These are phyloP conservation scores for Cacatua alba DNA, from an alignment of 2,113 vertebrate species.

Conservation along the genomic window DNA sequence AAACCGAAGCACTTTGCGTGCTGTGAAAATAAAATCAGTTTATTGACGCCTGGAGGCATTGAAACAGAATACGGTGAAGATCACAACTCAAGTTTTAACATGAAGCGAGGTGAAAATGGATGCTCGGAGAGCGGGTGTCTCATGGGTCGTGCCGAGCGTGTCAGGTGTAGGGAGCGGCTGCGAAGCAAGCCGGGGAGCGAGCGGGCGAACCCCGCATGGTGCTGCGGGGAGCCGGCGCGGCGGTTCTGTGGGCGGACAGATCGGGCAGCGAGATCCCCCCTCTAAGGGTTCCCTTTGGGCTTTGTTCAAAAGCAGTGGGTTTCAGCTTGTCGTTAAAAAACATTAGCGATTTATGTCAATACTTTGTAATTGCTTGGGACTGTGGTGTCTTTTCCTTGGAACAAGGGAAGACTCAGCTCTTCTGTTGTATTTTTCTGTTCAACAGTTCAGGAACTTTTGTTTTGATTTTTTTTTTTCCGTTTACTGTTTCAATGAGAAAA, in stretches of 20 bases:
- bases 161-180: conserved; percentile 13
- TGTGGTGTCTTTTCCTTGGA: background rate
- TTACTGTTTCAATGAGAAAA: background rate
- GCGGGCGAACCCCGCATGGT: background rate
- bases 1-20: background rate
- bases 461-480: background rate
- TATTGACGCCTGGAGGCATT: background rate
- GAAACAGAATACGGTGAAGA: background rate
- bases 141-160: conserved; percentile 38
- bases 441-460: background rate
- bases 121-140: background rate
- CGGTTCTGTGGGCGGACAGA: rapidly evolving
- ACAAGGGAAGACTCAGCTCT: background rate
- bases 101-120: conserved; percentile 35
- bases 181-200: background rate
- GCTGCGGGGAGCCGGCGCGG: rapidly evolving
- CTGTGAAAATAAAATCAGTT: background rate
- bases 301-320: background rate
- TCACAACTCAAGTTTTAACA: conserved; percentile 76
- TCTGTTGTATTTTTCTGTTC: background rate
- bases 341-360: rapidly evolving
- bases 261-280: background rate
- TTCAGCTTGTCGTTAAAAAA: too few relatives aligned
- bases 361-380: rapidly evolving
- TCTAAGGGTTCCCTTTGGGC: rapidly evolving